phyloP scores from a whole-genome alignment of 2,797 vertebrate genomes.

The Leptodactylus fallax region DNA sequence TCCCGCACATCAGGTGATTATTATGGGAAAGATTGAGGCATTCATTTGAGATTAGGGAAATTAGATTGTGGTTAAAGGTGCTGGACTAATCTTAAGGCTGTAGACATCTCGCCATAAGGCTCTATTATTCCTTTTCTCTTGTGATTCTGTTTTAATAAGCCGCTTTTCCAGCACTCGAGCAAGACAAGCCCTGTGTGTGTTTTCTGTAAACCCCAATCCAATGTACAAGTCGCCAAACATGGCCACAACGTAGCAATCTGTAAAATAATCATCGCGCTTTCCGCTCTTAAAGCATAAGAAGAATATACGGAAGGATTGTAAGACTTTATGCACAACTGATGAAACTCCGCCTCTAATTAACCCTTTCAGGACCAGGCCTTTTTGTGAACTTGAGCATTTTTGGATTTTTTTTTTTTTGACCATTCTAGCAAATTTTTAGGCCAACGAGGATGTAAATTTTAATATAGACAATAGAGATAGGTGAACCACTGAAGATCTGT shows the following conservation, averaged over 20 bases:
- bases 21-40: slow-evolving; percentile 45
- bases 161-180: slow-evolving; percentile 29
- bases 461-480: too few relatives aligned
- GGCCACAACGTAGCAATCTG: neutral
- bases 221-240: slow-evolving; percentile 32
- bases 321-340: too few relatives aligned
- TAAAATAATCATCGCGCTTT: too few relatives aligned
- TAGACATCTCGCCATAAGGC: slow-evolving; percentile 27
- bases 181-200: neutral
- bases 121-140: slow-evolving; percentile 40
- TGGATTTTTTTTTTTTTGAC: too few relatives aligned
- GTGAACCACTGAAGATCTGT: too few relatives aligned
- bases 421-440: too few relatives aligned
- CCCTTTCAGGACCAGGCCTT: too few relatives aligned
- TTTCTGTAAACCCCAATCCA: neutral
- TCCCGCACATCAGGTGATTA: slow-evolving; percentile 42
- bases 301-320: too few relatives aligned
- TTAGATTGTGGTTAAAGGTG: slow-evolving; percentile 51
- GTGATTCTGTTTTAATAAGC: slow-evolving; percentile 53
- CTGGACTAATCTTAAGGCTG: slow-evolving; percentile 39
- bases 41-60: slow-evolving; percentile 52
- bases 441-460: too few relatives aligned
- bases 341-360: too few relatives aligned
- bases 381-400: too few relatives aligned
- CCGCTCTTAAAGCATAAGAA: too few relatives aligned